Evolutionary conservation across 2,113 vertebrate genomes (phyloP), one percentile per base, ranked within the genome.

Genomic region (Lophius piscatorius): DNA sequence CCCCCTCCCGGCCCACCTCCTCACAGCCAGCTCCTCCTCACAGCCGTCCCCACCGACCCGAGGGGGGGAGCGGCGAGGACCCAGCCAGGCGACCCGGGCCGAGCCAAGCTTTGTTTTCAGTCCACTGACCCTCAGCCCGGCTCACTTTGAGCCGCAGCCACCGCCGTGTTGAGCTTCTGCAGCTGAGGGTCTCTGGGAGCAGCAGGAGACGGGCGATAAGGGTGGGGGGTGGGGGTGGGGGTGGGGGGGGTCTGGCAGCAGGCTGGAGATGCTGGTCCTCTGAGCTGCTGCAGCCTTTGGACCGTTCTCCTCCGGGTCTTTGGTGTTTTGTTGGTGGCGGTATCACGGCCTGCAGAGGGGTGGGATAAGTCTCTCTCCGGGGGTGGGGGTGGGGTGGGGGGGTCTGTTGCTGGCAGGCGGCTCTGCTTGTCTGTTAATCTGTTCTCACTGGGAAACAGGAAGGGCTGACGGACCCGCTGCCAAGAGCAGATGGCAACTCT

Each of bases 401-500:
- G 29, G 23, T 4, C 1, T 1, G 1, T 2, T 36, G n/a, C 36
- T 81, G 85, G 65, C 78, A 85, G 76, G 38, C 73, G 61, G 76
- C 76, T 67, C 68, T 22, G 61, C 72, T 78, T 72, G 78, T 82
- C 79, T 82, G 82, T 67, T 83, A 80, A 83, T 81, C 81, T 75
- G 55, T 1, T 2, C 55, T 68, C 59, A 0, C 63, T 69, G 78
- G 63, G 9, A 63, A n/a, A 47, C 21, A 7, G 23, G 44, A 54
- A 70, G 64, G 44, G 66, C 67, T 23, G 63, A 57, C 42, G 60
- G 74, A 72, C 42, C 17, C 20, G 38, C 42, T 84, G 87, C 87
- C 87, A 89, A 40, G 58, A 84, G 45, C 86, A 87, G 82, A 88
- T 86, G 81, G 81, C 79, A 77, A 69, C 78, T 48, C 78, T 70